A percentile compares a stretch with the other conserved stretches of the same genome.
Evolutionary conservation across 2,113 vertebrate genomes (phyloP).

Genomic region (Sphyrna mokarran): DNA sequence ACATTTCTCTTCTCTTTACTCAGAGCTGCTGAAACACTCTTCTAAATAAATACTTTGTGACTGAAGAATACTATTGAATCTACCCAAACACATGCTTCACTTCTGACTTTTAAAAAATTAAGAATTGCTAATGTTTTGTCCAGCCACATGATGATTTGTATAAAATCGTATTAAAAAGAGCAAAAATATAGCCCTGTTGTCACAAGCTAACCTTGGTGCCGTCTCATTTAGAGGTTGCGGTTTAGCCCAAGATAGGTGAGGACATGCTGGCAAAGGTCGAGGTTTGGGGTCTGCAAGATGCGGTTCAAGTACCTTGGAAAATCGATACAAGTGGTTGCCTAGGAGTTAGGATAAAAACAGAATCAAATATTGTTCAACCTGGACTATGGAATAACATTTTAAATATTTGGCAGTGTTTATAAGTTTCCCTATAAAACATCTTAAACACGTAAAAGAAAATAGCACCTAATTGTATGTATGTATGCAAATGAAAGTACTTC

Average conservation of each 20-base stretch:
- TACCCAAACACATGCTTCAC: not conserved
- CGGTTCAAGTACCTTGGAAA: slow-evolving; percentile 92
- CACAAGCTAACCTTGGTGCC: slow-evolving; percentile 75
- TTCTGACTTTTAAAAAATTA: not conserved
- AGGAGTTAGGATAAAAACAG: slow-evolving; percentile 26
- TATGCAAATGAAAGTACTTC: not conserved
- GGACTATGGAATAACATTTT: not conserved
- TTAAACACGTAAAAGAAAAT: not conserved
- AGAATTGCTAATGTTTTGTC: not conserved
- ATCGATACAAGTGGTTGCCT: slow-evolving; percentile 96
- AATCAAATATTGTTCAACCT: not conserved
- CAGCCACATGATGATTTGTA: not conserved
- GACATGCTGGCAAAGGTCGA: slow-evolving; percentile 86
- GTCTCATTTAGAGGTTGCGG: slow-evolving; percentile 96
- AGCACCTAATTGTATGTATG: not conserved
- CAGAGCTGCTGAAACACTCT: not conserved
- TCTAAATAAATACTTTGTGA: not conserved
- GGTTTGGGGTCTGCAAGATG: slow-evolving; percentile 88
- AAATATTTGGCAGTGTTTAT: not conserved
- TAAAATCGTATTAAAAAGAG: not conserved
- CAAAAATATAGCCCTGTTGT: not conserved
- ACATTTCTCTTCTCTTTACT: not conserved
- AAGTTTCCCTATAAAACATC: not conserved
- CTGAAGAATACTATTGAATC: not conserved
- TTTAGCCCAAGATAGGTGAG: slow-evolving; percentile 95